Conservation (phyloP, 2,113 vertebrate genomes). For the Lepus europaeus region DNA sequence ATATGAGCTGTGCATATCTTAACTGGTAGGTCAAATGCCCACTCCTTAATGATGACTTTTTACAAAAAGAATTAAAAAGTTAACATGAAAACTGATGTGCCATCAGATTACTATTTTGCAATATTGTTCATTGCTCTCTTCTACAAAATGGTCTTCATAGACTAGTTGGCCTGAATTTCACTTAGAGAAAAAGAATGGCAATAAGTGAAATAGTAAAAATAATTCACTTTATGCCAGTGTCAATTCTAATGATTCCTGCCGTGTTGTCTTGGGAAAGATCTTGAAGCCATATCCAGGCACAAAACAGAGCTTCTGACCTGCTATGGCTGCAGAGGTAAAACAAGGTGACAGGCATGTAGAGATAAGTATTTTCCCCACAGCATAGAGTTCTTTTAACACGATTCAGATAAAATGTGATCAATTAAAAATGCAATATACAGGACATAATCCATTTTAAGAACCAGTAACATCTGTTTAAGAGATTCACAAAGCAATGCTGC, state of each 20-base stretch:
- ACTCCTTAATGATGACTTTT: background rate
- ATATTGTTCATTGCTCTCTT: background rate
- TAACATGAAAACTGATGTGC: background rate
- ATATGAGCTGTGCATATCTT: too few species aligned
- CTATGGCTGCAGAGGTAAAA: background rate
- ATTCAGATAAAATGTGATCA: background rate
- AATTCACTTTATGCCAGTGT: background rate
- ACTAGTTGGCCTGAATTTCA: background rate
- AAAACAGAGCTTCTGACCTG: background rate
- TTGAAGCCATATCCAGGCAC: background rate
- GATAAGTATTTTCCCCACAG: background rate
- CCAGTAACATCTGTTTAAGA: background rate
- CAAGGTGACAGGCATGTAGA: too few species aligned
- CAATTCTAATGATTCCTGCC: background rate
- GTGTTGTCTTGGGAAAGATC: background rate
- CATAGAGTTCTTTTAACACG: background rate
- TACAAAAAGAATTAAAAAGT: background rate
- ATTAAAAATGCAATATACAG: conserved; percentile 8
- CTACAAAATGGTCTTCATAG: background rate
- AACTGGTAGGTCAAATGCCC: too few species aligned
- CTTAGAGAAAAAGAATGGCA: background rate
- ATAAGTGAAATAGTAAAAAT: background rate
- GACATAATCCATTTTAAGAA: background rate
- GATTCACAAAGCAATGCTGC: background rate
- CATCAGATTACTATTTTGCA: background rate